phyloP scores from a whole-genome alignment of 2,797 vertebrate genomes.

The Myotis planiceps region DNA sequence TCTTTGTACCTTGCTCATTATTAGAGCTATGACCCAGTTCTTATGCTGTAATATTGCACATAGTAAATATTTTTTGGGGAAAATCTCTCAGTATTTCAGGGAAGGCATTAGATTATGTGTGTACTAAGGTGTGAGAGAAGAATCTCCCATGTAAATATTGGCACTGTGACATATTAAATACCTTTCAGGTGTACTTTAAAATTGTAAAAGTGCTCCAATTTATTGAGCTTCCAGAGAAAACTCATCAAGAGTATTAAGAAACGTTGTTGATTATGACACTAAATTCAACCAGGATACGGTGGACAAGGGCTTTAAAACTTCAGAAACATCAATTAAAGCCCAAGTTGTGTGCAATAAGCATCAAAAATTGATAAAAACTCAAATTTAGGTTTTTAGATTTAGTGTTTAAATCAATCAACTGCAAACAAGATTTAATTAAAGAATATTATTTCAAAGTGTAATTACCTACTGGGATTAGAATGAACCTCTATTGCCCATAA shows the following conservation, averaged over 20 bases:
- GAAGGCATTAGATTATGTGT: not conserved
- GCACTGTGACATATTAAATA: not conserved
- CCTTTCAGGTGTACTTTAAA: not conserved
- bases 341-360: conserved; percentile 91
- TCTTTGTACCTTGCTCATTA: not conserved
- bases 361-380: conserved; percentile 93
- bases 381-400: conserved; percentile 93
- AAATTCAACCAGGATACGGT: conserved; percentile 87
- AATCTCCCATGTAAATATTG: not conserved
- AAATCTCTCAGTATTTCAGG: not conserved
- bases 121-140: not conserved
- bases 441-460: conserved; percentile 99
- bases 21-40: not conserved
- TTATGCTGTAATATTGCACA: not conserved
- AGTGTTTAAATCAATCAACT: conserved; percentile 99
- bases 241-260: conserved; percentile 70
- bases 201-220: conserved; percentile 72
- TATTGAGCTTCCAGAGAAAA: conserved; percentile 59
- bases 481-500: conserved; percentile 95
- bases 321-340: conserved; percentile 92
- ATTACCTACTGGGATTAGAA: conserved; percentile 99
- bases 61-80: accelerated
- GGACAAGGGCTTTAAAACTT: conserved; percentile 90
- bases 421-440: conserved; percentile 99
- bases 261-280: conserved; percentile 84